Evolutionary conservation across 2,113 vertebrate species (phyloP).

Genomic region (Pristiophorus japonicus): DNA sequence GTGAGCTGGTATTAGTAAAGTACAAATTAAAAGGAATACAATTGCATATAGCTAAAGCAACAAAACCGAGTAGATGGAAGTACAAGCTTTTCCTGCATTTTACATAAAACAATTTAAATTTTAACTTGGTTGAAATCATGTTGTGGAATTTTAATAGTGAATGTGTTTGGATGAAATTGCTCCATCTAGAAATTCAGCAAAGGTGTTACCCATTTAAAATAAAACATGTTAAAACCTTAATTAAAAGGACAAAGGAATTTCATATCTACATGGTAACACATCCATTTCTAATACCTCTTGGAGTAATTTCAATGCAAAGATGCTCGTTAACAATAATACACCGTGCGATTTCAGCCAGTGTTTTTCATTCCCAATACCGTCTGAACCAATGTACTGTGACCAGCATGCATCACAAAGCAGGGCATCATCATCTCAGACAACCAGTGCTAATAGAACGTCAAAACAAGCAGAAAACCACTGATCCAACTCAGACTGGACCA

Average conservation of each 20-base stretch:
- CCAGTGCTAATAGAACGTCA: not conserved
- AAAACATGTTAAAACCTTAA: not conserved
- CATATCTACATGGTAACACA: not conserved
- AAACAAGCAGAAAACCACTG: not conserved
- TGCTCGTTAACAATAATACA: not conserved
- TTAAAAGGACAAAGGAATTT: not conserved
- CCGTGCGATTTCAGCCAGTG: not conserved
- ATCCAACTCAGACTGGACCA: not conserved
- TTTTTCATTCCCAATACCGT: not conserved
- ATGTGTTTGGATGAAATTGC: not conserved
- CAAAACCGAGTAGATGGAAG: not conserved
- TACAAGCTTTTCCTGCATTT: not conserved
- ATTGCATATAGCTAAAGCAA: not conserved
- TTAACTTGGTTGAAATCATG: not conserved
- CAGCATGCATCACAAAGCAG: not conserved
- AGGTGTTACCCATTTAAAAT: not conserved
- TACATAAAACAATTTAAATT: not conserved
- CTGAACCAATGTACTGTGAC: not conserved
- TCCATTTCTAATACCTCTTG: not conserved
- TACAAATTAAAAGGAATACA: slow-evolving; percentile 12
- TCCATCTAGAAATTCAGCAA: not conserved
- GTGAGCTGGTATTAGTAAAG: not conserved
- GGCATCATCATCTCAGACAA: not conserved
- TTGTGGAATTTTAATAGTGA: not conserved
- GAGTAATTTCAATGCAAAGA: not conserved